Evolutionary conservation across 2,797 vertebrate genomes (phyloP).

Genomic region (Valencia hispanica): DNA sequence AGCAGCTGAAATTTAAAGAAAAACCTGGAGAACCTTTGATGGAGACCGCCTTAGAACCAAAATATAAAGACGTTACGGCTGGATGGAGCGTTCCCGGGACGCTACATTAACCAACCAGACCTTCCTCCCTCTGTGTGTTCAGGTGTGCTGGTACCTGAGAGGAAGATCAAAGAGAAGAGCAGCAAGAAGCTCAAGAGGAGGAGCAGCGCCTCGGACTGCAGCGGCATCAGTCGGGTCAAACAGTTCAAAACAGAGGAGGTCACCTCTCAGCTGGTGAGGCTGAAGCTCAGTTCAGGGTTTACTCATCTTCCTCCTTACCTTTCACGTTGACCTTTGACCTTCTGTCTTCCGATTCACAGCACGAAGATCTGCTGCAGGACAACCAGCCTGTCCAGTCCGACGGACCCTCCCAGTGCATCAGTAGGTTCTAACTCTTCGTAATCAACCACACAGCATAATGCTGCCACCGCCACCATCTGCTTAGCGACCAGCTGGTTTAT

Average conservation of each 20-base stretch:
- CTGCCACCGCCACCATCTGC: background rate
- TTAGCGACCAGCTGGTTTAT: background rate
- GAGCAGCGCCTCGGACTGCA: slow-evolving; percentile 33
- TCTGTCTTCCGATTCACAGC: slow-evolving; percentile 25
- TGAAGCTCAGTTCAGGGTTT: background rate
- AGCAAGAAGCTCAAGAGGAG: slow-evolving; percentile 63
- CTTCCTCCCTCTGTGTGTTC: background rate
- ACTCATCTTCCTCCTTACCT: too few relatives aligned
- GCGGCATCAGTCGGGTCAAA: slow-evolving; percentile 34
- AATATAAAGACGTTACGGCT: too few relatives aligned
- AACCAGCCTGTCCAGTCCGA: slow-evolving; percentile 1
- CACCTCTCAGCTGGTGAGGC: slow-evolving; percentile 67
- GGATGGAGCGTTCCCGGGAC: too few relatives aligned
- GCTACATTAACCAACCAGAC: too few relatives aligned
- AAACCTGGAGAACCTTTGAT: too few relatives aligned
- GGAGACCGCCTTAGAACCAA: too few relatives aligned
- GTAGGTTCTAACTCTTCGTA: slow-evolving; percentile 26
- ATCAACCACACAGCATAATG: background rate
- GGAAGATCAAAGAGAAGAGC: slow-evolving; percentile 51
- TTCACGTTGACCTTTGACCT: background rate
- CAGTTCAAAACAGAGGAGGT: slow-evolving; percentile 68
- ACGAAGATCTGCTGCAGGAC: slow-evolving; percentile 12
- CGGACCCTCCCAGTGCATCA: background rate
- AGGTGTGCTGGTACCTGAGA: slow-evolving; percentile 58
- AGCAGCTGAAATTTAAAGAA: too few relatives aligned